Percentiles rank a stretch among this genome's conserved stretches.
phyloP scores from a whole-genome alignment of 2,797 vertebrate species.

The Rhynchotus rufescens region DNA sequence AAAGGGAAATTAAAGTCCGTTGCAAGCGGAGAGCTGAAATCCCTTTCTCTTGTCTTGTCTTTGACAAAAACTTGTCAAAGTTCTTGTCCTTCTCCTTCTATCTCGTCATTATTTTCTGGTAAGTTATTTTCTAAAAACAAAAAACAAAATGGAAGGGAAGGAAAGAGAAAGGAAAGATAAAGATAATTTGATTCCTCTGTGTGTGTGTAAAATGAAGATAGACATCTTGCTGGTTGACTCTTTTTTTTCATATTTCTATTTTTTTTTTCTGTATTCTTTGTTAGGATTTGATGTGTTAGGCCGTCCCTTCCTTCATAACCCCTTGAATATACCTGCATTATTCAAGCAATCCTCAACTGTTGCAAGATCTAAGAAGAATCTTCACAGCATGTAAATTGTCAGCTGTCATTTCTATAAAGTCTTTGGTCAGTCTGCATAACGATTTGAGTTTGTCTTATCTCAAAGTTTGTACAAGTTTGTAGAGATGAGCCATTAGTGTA shows the following conservation, averaged over 20 bases:
- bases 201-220: not conserved
- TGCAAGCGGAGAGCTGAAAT: slow-evolving; percentile 1
- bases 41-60: not conserved
- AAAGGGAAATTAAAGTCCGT: not conserved
- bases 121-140: not conserved
- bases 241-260: not conserved
- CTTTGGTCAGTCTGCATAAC: not conserved
- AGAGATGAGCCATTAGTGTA: rapidly evolving
- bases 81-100: not conserved
- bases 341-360: not conserved
- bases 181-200: not conserved
- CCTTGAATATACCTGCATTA: not conserved
- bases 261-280: not conserved
- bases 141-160: not conserved
- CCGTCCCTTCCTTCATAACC: not conserved
- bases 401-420: not conserved
- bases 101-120: not conserved
- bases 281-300: not conserved
- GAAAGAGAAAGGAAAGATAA: not conserved
- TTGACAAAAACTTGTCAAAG: not conserved
- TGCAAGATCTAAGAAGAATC: not conserved
- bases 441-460: not conserved
- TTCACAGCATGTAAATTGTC: not conserved
- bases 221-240: not conserved
- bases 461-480: not conserved